Conservation (phyloP, 2,113 vertebrate genomes). For the Tupaia tana region DNA sequence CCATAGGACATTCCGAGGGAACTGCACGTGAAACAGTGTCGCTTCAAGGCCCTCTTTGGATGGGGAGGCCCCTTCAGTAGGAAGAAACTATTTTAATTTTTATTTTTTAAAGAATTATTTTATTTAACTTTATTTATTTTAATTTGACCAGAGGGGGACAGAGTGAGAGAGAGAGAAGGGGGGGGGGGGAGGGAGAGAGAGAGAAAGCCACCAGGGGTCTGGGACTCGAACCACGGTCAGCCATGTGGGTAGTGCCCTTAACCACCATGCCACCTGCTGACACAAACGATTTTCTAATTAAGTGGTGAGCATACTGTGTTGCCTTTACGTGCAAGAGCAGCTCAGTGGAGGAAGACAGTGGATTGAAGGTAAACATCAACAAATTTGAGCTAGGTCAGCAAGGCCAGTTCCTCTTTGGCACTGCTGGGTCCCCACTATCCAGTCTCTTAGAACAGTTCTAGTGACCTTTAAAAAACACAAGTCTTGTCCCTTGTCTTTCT, state of each 20-base stretch:
- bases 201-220: no score
- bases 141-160: no score
- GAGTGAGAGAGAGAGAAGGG: no score
- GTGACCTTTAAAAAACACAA: not conserved
- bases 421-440: not conserved
- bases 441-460: not conserved
- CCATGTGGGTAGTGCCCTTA: no score
- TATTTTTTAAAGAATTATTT: no score
- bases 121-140: no score
- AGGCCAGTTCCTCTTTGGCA: not conserved
- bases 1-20: not conserved
- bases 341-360: not conserved
- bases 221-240: no score
- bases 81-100: constrained; percentile 39
- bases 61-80: not conserved
- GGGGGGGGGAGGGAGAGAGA: no score
- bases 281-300: constrained; percentile 56
- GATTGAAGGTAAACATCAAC: not conserved
- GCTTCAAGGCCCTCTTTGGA: not conserved
- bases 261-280: no score
- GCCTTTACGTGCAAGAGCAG: constrained; percentile 33
- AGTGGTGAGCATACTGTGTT: not conserved
- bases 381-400: not conserved
- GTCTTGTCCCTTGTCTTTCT: not conserved
- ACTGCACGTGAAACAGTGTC: fast-evolving